phyloP scores from a whole-genome alignment of 2,797 vertebrate genomes.

The Acipenser oxyrinchus region DNA sequence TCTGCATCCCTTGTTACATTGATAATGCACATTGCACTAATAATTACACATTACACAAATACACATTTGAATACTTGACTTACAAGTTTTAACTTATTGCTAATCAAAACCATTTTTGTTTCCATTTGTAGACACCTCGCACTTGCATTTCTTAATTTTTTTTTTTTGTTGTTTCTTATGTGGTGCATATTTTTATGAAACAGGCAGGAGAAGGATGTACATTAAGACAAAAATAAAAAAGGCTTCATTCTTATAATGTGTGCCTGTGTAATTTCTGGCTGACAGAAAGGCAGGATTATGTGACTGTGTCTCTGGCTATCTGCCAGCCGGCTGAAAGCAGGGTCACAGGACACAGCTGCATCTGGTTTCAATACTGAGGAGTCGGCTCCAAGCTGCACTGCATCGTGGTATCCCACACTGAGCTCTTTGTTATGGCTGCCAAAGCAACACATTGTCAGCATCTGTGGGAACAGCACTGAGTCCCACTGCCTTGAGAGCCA shows the following conservation, averaged over 20 bases:
- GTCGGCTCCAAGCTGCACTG: slow-evolving; percentile 35
- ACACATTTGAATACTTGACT: no score
- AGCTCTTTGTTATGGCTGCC: slow-evolving; percentile 45
- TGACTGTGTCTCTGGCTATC: slow-evolving; percentile 24
- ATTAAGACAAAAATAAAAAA: not conserved
- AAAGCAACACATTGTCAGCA: slow-evolving; percentile 39
- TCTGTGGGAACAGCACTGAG: slow-evolving; percentile 30
- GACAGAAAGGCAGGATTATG: not conserved
- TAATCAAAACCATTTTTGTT: no score
- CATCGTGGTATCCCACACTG: slow-evolving; percentile 43
- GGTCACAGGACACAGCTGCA: slow-evolving; percentile 45
- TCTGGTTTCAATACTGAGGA: slow-evolving; percentile 56
- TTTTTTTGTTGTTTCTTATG: no score
- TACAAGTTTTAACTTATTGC: no score
- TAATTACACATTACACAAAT: no score
- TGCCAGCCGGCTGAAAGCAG: slow-evolving; percentile 32
- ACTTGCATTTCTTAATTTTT: no score
- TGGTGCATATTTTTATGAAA: slow-evolving; percentile 12
- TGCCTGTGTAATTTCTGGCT: slow-evolving; percentile 6
- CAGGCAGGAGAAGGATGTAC: not conserved
- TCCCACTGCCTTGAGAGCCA: slow-evolving; percentile 10
- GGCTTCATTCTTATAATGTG: not conserved
- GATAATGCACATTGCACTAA: no score
- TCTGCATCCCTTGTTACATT: no score
- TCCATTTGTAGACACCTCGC: no score